phyloP scores from a whole-genome alignment of 2,113 vertebrate genomes.

The Puffinus mauretanicus region DNA sequence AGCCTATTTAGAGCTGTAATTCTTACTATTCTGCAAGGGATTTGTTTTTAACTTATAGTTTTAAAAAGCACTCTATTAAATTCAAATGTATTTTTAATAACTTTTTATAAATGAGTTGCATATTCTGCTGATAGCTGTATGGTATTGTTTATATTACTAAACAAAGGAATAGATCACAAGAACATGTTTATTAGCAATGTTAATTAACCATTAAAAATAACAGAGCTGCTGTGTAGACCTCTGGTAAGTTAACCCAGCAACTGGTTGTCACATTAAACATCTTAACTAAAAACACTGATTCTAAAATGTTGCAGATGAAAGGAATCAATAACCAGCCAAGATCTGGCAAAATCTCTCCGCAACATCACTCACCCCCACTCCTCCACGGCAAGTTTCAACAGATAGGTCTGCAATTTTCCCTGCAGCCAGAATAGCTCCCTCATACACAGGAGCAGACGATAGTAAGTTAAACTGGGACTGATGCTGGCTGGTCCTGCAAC shows the following conservation, averaged over 20 bases:
- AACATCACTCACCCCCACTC: neutral
- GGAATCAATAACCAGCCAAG: neutral
- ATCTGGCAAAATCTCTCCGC: neutral
- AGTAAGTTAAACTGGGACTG: neutral
- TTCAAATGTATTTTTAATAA: neutral
- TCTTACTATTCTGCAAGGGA: neutral
- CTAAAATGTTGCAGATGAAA: neutral
- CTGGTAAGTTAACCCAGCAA: neutral
- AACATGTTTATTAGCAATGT: neutral
- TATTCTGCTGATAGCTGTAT: neutral
- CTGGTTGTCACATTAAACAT: neutral
- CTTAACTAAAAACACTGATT: neutral
- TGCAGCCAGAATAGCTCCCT: neutral
- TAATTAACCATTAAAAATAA: neutral
- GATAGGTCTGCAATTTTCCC: neutral
- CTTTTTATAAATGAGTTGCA: neutral
- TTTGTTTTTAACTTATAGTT: neutral
- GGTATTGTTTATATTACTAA: neutral
- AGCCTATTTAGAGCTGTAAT: neutral
- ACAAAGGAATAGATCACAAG: neutral
- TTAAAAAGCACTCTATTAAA: neutral
- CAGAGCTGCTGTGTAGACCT: neutral
- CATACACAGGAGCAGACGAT: fast-evolving
- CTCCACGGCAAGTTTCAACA: neutral
- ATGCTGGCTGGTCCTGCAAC: neutral